These are phyloP conservation scores for Tenthredo amoena DNA, from an alignment of 2,888 invertebrate genomes.

Conservation along the genomic window DNA sequence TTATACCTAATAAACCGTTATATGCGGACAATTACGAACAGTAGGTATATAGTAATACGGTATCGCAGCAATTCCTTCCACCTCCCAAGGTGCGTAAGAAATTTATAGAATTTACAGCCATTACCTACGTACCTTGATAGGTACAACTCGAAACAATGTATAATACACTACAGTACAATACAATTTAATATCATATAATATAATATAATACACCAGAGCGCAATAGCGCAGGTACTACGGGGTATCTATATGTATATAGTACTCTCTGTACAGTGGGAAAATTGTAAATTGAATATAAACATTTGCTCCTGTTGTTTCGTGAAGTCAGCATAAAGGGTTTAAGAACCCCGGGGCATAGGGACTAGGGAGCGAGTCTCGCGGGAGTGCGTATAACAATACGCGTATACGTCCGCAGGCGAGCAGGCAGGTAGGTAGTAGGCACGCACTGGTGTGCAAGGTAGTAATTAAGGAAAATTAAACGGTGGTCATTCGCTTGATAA, in stretches of 20 bases:
- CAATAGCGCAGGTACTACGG: neutral
- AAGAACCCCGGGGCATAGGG: slow-evolving; percentile 33
- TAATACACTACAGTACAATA: neutral
- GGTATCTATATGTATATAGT: neutral
- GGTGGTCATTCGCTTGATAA: slow-evolving; percentile 50
- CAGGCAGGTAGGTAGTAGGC: neutral
- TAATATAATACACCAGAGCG: neutral
- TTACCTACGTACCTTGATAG: neutral
- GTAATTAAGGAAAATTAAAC: slow-evolving; percentile 67
- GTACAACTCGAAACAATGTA: slow-evolving; percentile 7
- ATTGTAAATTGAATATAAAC: slow-evolving; percentile 49
- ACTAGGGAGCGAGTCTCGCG: slow-evolving; percentile 24
- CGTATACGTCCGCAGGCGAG: slow-evolving; percentile 5
- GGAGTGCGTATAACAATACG: slow-evolving; percentile 42
- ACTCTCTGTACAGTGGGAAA: neutral
- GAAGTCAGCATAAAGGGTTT: slow-evolving; percentile 45
- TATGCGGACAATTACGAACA: slow-evolving; percentile 23
- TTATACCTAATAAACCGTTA: slow-evolving; percentile 42
- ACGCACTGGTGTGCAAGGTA: slow-evolving; percentile 60
- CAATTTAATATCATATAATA: neutral
- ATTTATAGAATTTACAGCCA: slow-evolving; percentile 16
- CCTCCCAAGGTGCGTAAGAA: slow-evolving; percentile 5
- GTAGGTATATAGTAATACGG: slow-evolving; percentile 1
- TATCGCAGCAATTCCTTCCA: slow-evolving; percentile 3
- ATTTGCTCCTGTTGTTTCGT: slow-evolving; percentile 47